Evolutionary conservation across 2,888 invertebrate species (phyloP), one percentile per base, ranked within the genome.

Genomic region (Lordiphosa fenestrarum): DNA sequence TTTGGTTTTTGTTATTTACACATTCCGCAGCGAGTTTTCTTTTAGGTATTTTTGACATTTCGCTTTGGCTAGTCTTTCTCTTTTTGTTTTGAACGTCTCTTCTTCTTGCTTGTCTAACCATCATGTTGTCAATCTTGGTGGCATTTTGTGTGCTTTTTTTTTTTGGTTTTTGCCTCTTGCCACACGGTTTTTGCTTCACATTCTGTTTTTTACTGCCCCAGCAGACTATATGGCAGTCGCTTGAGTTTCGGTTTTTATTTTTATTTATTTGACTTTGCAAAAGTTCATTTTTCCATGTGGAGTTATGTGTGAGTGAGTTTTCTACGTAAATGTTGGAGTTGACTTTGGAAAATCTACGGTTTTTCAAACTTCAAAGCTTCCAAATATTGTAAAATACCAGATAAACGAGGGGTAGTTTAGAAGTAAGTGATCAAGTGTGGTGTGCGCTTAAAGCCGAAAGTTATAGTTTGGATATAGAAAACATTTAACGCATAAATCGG

Each of bases 61-160:
- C 59, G 80, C 60, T 85, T 85, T 82, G 70, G 63, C 57, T 66
- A 61, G 73, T 76, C 66, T 85, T 82, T 85, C 76, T 83, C 68
- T 75, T 75, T 78, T 76, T 73, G 65, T 71, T 80, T 66, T 66
- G 73, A 62, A 60, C 66, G 62, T 60, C 66, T 71, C 71, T 82
- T 85, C 84, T 63, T 71, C 82, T 85, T 82, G 57, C 65, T 49
- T 71, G 86, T 85, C 80, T 78, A 84, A 82, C 76, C 80, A 81
- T 85, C 80, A 85, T 62, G 73, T 64, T 87, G 86, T 86, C 88
- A 87, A 86, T 85, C 86, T 77, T 80, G 78, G 80, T 86, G 84
- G 86, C 71, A 85, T 80, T 78, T 69, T 72, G 9, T 73, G 70
- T 86, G 78, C 59, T 70, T 37, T 48, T 25, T 25, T 25, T 25